A percentile compares a stretch with the other conserved stretches of the same genome.
Conservation (phyloP, 1,140 invertebrate genomes). For the Drosophila paulistorum region DNA sequence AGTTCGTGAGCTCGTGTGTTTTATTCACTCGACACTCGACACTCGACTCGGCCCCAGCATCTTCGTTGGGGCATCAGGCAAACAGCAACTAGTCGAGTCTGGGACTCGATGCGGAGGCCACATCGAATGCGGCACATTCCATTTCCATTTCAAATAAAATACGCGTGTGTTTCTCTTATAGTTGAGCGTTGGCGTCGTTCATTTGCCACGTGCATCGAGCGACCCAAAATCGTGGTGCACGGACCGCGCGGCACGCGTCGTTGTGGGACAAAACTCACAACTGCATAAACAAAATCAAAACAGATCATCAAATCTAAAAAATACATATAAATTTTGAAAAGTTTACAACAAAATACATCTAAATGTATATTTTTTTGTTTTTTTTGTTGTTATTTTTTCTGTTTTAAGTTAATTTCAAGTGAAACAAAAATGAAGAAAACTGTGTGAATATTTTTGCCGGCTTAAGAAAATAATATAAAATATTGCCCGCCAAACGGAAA, state of each 20-base stretch:
- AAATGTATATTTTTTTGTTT: too few relatives aligned
- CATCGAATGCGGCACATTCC: constrained; percentile 50
- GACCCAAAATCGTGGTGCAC: constrained; percentile 1
- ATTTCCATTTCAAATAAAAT: constrained; percentile 13
- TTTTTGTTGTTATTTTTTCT: too few relatives aligned
- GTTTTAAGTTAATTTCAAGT: too few relatives aligned
- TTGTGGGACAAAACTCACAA: background rate
- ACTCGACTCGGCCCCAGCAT: constrained; percentile 31
- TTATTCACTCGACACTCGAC: background rate
- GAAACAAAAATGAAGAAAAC: too few relatives aligned
- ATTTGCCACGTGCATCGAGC: constrained; percentile 60
- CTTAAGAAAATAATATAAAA: background rate
- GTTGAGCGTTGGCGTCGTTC: constrained; percentile 63
- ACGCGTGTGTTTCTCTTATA: constrained; percentile 20
- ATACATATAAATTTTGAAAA: background rate
- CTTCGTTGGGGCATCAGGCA: constrained; percentile 14
- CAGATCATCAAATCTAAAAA: constrained; percentile 7
- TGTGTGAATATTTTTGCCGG: background rate
- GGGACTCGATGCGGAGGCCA: constrained; percentile 62
- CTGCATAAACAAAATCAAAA: constrained; percentile 3
- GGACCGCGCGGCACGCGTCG: constrained; percentile 29
- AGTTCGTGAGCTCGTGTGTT: background rate
- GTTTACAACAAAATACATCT: too few relatives aligned
- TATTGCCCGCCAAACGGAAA: constrained; percentile 47
- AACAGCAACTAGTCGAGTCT: constrained; percentile 61